These are phyloP conservation scores for Incurvaria masculella DNA, from an alignment of 2,888 invertebrate genomes.

Conservation along the genomic window DNA sequence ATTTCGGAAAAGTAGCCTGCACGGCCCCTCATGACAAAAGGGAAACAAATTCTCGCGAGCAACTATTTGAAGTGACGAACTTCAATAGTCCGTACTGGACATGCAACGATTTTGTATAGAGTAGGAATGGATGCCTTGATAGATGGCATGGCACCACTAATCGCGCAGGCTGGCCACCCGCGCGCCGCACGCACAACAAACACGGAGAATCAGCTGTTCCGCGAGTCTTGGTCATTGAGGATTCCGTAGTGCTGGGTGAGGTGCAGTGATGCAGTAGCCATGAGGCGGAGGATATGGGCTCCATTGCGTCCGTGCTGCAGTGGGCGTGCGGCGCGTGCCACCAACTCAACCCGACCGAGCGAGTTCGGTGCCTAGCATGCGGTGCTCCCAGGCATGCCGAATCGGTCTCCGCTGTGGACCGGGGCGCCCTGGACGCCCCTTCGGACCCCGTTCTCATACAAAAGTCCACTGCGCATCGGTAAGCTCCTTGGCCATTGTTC, in stretches of 20 bases:
- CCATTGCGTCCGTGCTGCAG: constrained; percentile 91
- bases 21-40: too few species aligned
- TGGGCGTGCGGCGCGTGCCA: constrained; percentile 89
- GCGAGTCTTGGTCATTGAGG: background rate
- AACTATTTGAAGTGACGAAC: too few species aligned
- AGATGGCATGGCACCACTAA: too few species aligned
- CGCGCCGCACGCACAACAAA: too few species aligned
- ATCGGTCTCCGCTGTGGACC: constrained; percentile 1
- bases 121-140: too few species aligned
- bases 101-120: too few species aligned
- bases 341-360: constrained; percentile 86
- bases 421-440: background rate
- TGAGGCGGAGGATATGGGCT: constrained; percentile 74
- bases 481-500: constrained; percentile 31
- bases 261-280: constrained; percentile 30
- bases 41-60: too few species aligned
- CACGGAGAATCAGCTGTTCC: background rate
- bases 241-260: background rate
- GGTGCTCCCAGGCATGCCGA: constrained; percentile 62
- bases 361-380: constrained; percentile 80
- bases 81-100: too few species aligned
- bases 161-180: too few species aligned
- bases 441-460: background rate
- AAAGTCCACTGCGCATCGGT: background rate
- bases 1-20: too few species aligned